Percentiles rank a stretch among this genome's conserved stretches.
These are phyloP conservation scores for Lacanobia wlatinum DNA, from an alignment of 2,888 invertebrate species.

Conservation along the genomic window DNA sequence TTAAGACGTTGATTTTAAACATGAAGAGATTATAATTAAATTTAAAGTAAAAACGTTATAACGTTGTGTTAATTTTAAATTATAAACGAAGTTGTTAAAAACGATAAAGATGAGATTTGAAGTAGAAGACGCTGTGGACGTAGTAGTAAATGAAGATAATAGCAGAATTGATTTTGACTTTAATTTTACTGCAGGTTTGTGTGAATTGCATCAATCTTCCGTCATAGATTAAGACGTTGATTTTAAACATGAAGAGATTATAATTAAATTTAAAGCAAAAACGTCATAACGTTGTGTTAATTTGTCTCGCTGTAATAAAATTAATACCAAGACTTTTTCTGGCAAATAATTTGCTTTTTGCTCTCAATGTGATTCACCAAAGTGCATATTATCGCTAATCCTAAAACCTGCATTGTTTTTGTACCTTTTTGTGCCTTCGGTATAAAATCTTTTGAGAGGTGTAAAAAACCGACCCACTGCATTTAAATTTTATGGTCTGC, in stretches of 20 bases:
- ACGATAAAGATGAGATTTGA: too few species aligned
- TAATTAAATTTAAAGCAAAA: constrained; percentile 34
- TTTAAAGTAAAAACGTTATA: constrained; percentile 32
- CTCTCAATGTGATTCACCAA: constrained; percentile 58
- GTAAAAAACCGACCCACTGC: constrained; percentile 43
- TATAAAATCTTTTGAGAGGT: constrained; percentile 44
- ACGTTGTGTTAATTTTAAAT: constrained; percentile 41
- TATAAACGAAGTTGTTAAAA: too few species aligned
- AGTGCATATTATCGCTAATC: constrained; percentile 65
- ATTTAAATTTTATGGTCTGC: constrained; percentile 30
- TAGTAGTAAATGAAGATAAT: too few species aligned
- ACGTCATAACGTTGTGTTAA: constrained; percentile 40
- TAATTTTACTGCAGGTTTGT: neutral
- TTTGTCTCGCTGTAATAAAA: constrained; percentile 41
- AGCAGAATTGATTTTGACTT: neutral
- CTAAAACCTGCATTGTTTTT: constrained; percentile 56
- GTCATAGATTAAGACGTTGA: neutral
- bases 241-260: neutral
- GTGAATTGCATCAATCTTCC: neutral
- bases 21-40: constrained; percentile 25
- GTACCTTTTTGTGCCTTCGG: constrained; percentile 40
- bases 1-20: neutral
- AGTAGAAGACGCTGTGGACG: too few species aligned
- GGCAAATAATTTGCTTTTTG: constrained; percentile 53
- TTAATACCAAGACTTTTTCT: constrained; percentile 32